phyloP scores from a whole-genome alignment of 2,113 vertebrate genomes.

The Naja naja region DNA sequence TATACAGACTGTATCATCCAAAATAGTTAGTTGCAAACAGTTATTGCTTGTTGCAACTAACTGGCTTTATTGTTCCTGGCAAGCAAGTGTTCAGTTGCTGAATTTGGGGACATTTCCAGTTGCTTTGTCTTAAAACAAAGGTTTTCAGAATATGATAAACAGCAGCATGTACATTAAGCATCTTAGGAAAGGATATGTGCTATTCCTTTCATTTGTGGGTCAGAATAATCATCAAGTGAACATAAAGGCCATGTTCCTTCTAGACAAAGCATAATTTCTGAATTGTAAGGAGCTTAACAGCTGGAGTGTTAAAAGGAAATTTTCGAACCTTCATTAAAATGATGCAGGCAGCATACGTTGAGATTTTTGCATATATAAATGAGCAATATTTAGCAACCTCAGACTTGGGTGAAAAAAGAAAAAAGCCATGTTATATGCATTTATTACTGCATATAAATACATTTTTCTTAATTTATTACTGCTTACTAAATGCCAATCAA shows the following conservation, averaged over 20 bases:
- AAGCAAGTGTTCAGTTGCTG: not conserved
- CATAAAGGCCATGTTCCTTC: constrained; percentile 23
- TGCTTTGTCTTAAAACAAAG: not conserved
- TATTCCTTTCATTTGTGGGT: constrained; percentile 15
- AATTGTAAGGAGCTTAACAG: constrained; percentile 6
- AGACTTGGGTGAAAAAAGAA: not conserved
- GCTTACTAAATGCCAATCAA: not conserved
- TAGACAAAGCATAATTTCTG: constrained; percentile 13
- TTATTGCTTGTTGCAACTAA: not conserved
- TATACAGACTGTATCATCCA: not conserved
- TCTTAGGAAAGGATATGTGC: not conserved
- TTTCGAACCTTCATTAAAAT: constrained; percentile 5
- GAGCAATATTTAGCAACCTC: constrained; percentile 3
- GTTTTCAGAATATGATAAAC: not conserved
- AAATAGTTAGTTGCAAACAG: not conserved
- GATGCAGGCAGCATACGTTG: not conserved
- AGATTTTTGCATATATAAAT: constrained; percentile 18
- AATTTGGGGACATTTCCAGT: not conserved
- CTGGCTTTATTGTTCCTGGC: not conserved
- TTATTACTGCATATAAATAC: too few relatives aligned
- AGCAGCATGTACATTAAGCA: not conserved
- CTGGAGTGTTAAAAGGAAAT: constrained; percentile 7
- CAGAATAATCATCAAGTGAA: constrained; percentile 25
- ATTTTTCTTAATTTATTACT: not conserved
- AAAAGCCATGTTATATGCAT: not conserved